Conservation (phyloP, 2,113 vertebrate genomes). For the Periophthalmodon schlosseri region DNA sequence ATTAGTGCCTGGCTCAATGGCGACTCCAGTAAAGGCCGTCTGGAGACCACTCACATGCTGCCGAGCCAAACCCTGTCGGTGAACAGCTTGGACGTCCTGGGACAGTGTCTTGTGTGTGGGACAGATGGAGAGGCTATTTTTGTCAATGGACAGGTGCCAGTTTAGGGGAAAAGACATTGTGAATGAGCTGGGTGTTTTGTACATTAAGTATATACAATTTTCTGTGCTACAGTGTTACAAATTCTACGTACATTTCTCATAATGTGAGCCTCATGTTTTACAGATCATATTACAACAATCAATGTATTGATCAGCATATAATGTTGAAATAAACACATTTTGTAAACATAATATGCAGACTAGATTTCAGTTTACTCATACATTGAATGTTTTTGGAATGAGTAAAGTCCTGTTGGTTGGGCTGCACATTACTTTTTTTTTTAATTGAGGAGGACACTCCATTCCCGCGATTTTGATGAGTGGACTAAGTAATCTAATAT, state of each 20-base stretch:
- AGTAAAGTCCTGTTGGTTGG: too few relatives aligned
- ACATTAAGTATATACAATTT: background rate
- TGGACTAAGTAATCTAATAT: background rate
- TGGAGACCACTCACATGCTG: constrained; percentile 93
- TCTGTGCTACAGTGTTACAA: background rate
- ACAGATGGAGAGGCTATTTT: constrained; percentile 95
- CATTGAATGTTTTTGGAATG: too few relatives aligned
- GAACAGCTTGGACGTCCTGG: constrained; percentile 92
- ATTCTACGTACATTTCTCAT: background rate
- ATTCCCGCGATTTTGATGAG: background rate
- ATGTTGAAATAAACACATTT: constrained; percentile 43
- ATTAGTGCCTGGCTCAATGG: constrained; percentile 88
- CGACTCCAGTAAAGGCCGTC: constrained; percentile 87
- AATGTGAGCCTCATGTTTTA: background rate
- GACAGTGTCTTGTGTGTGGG: constrained; percentile 93
- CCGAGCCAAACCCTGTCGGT: constrained; percentile 90
- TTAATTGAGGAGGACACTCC: background rate
- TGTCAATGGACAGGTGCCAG: constrained; percentile 85
- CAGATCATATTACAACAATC: constrained; percentile 2
- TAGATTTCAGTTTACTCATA: background rate
- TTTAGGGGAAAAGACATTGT: constrained; percentile 45
- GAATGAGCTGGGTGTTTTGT: constrained; percentile 14
- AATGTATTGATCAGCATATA: constrained; percentile 13
- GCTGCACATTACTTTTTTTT: background rate
- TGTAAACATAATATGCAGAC: background rate